Conservation (phyloP, 2,888 invertebrate genomes). For the Eledona agricola region DNA sequence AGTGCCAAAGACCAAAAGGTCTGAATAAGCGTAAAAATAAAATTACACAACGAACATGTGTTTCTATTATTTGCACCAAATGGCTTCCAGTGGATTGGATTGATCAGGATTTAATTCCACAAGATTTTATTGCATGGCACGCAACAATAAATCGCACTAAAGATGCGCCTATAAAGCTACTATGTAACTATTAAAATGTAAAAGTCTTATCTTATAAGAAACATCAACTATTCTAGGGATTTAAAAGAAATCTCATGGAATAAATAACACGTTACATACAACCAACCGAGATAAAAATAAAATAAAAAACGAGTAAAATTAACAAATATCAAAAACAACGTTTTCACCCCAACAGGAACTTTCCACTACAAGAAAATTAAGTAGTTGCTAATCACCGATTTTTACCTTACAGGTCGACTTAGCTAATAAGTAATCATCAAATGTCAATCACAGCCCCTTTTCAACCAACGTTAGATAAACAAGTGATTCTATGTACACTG, state of each 20-base stretch:
- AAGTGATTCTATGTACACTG: slow-evolving; percentile 2
- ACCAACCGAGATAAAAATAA: no score
- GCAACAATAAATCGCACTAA: slow-evolving; percentile 13
- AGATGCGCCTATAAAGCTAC: slow-evolving; percentile 8
- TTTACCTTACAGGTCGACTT: no score
- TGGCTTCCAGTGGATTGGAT: no score
- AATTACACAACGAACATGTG: slow-evolving; percentile 20
- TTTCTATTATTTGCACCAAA: no score
- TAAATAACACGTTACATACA: no score
- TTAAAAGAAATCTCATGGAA: slow-evolving; percentile 5
- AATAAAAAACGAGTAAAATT: no score
- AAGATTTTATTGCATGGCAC: slow-evolving; percentile 24
- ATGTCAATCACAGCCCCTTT: slow-evolving; percentile 12
- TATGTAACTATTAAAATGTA: not conserved
- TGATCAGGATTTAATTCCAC: no score
- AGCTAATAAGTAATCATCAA: slow-evolving; percentile 7
- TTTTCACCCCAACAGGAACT: slow-evolving; percentile 19
- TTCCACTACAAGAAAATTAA: slow-evolving; percentile 20
- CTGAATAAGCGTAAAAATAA: slow-evolving; percentile 21
- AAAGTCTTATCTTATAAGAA: no score
- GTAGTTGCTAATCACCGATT: slow-evolving; percentile 1
- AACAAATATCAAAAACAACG: slow-evolving; percentile 20
- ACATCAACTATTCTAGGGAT: not conserved
- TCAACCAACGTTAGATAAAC: slow-evolving; percentile 5
- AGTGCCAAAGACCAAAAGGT: slow-evolving; percentile 33